Conservation (phyloP, 2,113 vertebrate species). For the Coptodon rendalli region DNA sequence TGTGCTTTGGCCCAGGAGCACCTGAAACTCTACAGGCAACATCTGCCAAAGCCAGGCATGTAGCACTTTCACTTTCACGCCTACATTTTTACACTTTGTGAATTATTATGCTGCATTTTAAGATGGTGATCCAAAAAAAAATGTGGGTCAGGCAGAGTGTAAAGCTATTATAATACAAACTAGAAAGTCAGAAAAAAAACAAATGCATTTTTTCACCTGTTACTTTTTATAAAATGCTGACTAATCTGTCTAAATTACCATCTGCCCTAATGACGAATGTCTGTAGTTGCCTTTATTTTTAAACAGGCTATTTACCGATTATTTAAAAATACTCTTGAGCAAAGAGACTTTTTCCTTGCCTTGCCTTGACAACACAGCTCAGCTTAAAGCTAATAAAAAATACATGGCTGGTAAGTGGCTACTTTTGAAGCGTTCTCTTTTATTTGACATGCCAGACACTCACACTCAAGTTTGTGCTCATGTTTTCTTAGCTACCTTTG, state of each 20-base stretch:
- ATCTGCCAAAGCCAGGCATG: conserved; percentile 53
- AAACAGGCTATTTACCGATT: background rate
- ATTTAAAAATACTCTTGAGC: background rate
- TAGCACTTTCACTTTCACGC: background rate
- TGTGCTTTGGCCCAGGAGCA: conserved; percentile 41
- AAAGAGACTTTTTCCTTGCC: background rate
- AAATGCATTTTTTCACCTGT: background rate
- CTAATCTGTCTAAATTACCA: background rate
- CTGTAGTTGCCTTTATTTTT: background rate
- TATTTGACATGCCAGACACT: background rate
- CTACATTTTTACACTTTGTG: background rate
- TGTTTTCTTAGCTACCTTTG: conserved; percentile 10
- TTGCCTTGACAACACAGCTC: background rate
- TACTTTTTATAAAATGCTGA: background rate
- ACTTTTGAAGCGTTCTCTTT: background rate
- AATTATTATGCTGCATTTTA: background rate
- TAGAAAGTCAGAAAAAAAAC: background rate
- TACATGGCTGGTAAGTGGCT: conserved; percentile 4
- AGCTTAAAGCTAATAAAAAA: conserved; percentile 25
- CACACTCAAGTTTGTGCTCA: conserved; percentile 40
- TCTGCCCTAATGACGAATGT: background rate
- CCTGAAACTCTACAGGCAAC: conserved; percentile 42
- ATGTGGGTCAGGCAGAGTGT: background rate
- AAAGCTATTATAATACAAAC: background rate
- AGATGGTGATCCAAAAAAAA: background rate